Base-by-base conservation (phyloP, 2,797 vertebrate species). In the Dromococcyx pavoninus region DNA sequence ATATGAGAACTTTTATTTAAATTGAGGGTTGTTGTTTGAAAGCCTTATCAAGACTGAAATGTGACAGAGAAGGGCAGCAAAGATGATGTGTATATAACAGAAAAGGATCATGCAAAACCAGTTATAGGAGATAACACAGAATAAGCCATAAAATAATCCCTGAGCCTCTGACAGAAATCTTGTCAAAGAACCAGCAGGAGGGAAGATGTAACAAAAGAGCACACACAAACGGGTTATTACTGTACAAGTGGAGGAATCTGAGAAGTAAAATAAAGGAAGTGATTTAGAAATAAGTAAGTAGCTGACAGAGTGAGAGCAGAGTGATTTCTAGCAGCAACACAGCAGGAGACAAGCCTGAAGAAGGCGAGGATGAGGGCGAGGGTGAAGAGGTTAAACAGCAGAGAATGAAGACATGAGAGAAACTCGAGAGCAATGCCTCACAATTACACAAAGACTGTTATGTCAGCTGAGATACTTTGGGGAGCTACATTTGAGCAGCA, bases 371-470 rank as follows among this genome's bases (percentile, higher is more conserved):
- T 88, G 90, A 94, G 91, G 89, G 79, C 4, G 50, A 94, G 78
- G 94, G 91, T 95, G 95, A 96, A 91, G 94, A 95, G 94, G 95
- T 96, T 95, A 95, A 95, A 91, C 91, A 82, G 91, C 64, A 80
- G 81, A 95, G 92, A 95, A 95, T 95, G 94, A 95, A 94, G 93
- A 95, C 84, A 93, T 82, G 75, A 96, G 88, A 90, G 91, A 97
- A 97, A 94, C 2, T 0, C 3, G 24, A 85, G 71, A 93, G 94
- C 88, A 87, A 91, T 82, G 80, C 84, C 41, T 76, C 51, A 19
- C 61, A 74, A 43, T 90, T 73, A 84, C 84, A 94, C 84, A 89
- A 46, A 57, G 91, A 87, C 86, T 93, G 86, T 95, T 95, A 87
- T 93, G 89, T 91, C 93, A 95, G 96, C 95, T 96, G 94, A 95